phyloP scores from a whole-genome alignment of 2,888 invertebrate genomes.

The Mimachlamys varia region DNA sequence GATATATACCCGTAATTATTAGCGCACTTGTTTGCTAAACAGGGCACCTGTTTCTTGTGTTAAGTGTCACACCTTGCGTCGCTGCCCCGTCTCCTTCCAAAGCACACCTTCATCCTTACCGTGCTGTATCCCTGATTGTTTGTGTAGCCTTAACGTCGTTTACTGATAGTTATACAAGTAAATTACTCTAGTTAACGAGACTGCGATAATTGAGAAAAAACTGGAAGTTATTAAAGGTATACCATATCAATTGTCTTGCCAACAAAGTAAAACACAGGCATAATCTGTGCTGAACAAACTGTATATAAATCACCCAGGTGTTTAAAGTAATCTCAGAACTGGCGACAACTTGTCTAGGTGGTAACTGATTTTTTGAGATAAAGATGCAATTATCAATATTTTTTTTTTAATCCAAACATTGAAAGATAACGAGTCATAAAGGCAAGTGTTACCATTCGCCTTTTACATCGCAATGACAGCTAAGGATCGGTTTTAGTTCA shows the following conservation, averaged over 20 bases:
- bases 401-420: background rate
- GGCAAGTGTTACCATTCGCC: too few relatives aligned
- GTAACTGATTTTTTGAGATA: background rate
- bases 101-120: background rate
- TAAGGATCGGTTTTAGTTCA: too few relatives aligned
- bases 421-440: background rate
- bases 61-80: background rate
- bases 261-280: background rate
- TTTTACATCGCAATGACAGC: too few relatives aligned
- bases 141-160: background rate
- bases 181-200: background rate
- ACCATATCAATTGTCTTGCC: background rate
- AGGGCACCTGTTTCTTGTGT: background rate
- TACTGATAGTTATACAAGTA: background rate
- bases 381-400: background rate
- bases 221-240: background rate
- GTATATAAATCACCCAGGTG: background rate
- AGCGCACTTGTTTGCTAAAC: background rate
- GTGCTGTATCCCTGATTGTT: background rate
- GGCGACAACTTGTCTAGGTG: background rate
- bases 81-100: background rate
- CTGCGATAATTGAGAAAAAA: background rate
- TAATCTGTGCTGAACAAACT: background rate
- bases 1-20: constrained; percentile 4
- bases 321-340: background rate